Conservation (phyloP, 2,113 vertebrate genomes). For the Cryptoleucopteryx plumbea region DNA sequence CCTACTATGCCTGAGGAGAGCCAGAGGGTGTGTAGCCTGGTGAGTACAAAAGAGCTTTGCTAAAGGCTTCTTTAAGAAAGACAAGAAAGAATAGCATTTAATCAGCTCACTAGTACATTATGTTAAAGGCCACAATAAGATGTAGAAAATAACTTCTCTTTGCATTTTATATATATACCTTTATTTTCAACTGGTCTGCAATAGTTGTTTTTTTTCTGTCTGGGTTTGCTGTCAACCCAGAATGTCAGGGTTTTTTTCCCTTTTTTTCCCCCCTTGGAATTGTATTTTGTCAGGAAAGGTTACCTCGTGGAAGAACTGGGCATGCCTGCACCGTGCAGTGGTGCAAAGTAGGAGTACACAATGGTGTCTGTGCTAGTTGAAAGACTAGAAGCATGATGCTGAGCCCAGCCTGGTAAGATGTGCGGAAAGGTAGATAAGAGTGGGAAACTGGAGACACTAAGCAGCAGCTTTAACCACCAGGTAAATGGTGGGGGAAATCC, state of each 20-base stretch:
- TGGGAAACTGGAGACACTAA: background rate
- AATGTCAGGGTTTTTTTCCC: background rate
- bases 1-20: background rate
- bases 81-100: background rate
- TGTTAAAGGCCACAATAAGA: background rate
- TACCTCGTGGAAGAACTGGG: background rate
- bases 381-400: background rate
- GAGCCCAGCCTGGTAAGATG: background rate
- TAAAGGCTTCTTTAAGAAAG: background rate
- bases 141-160: background rate
- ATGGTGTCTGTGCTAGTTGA: background rate
- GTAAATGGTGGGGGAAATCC: background rate
- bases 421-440: background rate
- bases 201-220: background rate
- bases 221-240: background rate
- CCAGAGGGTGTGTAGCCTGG: background rate
- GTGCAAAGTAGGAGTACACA: background rate
- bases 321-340: background rate
- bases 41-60: background rate
- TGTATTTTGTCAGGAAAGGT: background rate
- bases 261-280: background rate
- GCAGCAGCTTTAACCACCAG: background rate
- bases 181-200: background rate
- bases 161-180: fast-evolving
- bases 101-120: background rate